Conservation (phyloP, 2,797 vertebrate species). For the Iguana delicatissima region DNA sequence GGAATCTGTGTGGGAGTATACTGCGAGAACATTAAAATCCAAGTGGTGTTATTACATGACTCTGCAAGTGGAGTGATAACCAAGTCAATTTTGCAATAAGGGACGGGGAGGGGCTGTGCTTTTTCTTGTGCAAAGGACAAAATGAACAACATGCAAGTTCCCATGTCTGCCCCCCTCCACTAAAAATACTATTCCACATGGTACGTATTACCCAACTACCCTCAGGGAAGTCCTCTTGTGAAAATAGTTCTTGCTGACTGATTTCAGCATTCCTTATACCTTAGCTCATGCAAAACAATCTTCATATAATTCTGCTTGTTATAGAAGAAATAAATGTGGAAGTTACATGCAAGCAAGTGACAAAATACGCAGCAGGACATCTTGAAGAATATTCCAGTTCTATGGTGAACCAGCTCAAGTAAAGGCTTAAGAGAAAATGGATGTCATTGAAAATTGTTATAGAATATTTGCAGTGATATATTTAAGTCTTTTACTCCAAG, state of each 20-base stretch:
- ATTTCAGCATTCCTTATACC: conserved; percentile 71
- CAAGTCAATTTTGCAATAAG: conserved; percentile 32
- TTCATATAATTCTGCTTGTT: conserved; percentile 62
- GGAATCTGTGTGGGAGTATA: not conserved
- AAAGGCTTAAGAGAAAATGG: conserved; percentile 3
- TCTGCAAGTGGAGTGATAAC: conserved; percentile 60
- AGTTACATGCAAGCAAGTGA: conserved; percentile 23
- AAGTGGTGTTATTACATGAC: conserved; percentile 44
- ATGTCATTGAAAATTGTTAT: conserved; percentile 7
- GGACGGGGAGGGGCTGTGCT: too few species aligned
- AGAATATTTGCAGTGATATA: not conserved
- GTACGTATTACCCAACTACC: conserved; percentile 65
- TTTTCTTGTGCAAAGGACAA: conserved; percentile 28
- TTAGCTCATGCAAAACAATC: conserved; percentile 69
- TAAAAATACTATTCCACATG: conserved; percentile 73
- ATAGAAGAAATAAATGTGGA: conserved; percentile 57
- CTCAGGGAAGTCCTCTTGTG: conserved; percentile 66
- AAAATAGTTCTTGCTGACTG: conserved; percentile 75
- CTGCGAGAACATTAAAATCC: not conserved
- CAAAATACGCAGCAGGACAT: not conserved
- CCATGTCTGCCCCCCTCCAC: conserved; percentile 74
- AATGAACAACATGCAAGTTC: conserved; percentile 61
- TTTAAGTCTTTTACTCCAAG: too few species aligned
- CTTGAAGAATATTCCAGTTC: conserved; percentile 29
- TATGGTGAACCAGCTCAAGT: conserved; percentile 13